Evolutionary conservation across 2,113 vertebrate genomes (phyloP).

Genomic region (Stegastes partitus): DNA sequence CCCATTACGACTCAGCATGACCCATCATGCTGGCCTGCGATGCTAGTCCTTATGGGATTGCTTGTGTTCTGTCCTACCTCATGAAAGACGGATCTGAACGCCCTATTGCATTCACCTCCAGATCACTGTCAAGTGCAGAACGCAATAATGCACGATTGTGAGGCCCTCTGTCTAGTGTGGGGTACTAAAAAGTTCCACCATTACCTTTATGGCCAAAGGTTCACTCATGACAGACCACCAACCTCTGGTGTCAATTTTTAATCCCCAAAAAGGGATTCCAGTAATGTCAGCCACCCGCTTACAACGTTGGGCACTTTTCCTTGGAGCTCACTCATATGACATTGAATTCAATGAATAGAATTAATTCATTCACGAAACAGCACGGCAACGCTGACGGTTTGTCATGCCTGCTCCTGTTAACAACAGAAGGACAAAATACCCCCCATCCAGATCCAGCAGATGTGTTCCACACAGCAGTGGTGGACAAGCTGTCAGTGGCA

Average conservation of each 20-base stretch:
- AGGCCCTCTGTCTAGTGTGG: slow-evolving; percentile 1
- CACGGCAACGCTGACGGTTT: not conserved
- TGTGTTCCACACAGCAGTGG: not conserved
- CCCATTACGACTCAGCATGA: too few relatives aligned
- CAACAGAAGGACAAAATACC: too few relatives aligned
- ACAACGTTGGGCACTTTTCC: not conserved
- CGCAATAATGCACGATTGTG: not conserved
- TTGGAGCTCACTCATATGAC: not conserved
- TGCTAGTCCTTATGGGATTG: too few relatives aligned
- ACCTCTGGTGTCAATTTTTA: not conserved
- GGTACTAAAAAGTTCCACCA: slow-evolving; percentile 2
- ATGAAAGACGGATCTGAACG: not conserved
- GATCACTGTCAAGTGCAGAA: not conserved
- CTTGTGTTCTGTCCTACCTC: not conserved
- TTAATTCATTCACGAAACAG: too few relatives aligned
- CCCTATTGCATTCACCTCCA: not conserved
- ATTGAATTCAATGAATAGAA: slow-evolving; percentile 7
- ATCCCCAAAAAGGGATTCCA: not conserved
- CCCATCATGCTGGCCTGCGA: too few relatives aligned
- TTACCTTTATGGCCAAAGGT: not conserved
- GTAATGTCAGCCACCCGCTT: not conserved
- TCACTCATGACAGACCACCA: not conserved
- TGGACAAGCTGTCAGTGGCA: not conserved
- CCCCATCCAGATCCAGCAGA: not conserved
- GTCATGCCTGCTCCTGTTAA: not conserved